phyloP scores from a whole-genome alignment of 2,888 invertebrate genomes.

The Campoplex nolae region DNA sequence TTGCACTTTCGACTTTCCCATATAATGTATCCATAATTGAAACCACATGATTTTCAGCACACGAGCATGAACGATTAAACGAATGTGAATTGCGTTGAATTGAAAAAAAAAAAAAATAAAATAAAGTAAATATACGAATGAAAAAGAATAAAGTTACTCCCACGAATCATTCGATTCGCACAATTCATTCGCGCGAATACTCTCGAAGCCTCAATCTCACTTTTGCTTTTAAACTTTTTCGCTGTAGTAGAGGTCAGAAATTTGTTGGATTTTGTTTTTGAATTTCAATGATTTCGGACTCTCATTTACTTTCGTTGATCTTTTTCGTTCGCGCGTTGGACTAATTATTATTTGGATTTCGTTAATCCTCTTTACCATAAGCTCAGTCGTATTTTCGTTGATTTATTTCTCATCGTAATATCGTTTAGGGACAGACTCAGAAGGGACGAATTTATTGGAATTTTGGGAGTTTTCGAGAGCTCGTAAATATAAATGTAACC shows the following conservation, averaged over 20 bases:
- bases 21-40: constrained; percentile 54
- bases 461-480: not conserved
- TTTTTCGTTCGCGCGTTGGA: not conserved
- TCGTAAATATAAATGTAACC: constrained; percentile 2
- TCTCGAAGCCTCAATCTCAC: not conserved
- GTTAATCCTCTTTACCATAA: not conserved
- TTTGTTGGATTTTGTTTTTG: not conserved
- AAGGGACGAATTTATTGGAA: not conserved
- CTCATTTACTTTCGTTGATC: not conserved
- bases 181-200: not conserved
- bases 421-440: not conserved
- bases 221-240: not conserved
- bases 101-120: not conserved
- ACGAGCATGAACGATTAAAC: constrained; percentile 11
- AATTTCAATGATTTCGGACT: not conserved
- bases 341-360: too few relatives aligned
- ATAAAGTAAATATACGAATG: not conserved
- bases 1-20: constrained; percentile 62
- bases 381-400: not conserved
- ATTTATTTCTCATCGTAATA: not conserved
- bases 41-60: constrained; percentile 40
- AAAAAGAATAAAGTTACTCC: not conserved
- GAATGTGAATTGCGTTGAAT: constrained; percentile 30
- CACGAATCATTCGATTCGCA: not conserved
- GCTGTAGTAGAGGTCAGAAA: not conserved